Evolutionary conservation across 1,140 invertebrate genomes (phyloP).

Genomic region (Nasonia giraulti): DNA sequence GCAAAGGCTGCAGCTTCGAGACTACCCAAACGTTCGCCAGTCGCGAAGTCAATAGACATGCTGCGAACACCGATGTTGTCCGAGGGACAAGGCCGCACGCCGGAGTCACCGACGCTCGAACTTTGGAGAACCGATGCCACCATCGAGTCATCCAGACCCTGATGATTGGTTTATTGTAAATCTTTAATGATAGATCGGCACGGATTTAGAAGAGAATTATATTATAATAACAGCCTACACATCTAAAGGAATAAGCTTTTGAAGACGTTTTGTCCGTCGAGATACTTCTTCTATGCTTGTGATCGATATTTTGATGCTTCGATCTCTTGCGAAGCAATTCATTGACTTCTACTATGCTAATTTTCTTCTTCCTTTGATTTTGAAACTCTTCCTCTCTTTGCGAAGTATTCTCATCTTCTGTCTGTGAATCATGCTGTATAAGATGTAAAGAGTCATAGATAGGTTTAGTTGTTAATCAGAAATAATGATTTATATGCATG

Average conservation of each 20-base stretch:
- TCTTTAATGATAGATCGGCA: no score
- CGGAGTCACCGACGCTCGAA: not conserved
- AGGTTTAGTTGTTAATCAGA: not conserved
- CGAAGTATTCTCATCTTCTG: not conserved
- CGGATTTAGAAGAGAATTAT: not conserved
- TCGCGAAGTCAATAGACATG: slow-evolving; percentile 51
- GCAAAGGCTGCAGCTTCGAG: slow-evolving; percentile 52
- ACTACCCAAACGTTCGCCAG: slow-evolving; percentile 42
- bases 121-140: not conserved
- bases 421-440: not conserved
- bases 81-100: slow-evolving; percentile 28
- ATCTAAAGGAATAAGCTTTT: not conserved
- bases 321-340: not conserved
- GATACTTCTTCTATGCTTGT: not conserved
- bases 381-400: not conserved
- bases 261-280: not conserved
- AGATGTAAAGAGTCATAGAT: not conserved
- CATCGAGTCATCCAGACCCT: not conserved
- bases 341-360: slow-evolving; percentile 17
- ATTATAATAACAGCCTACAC: not conserved
- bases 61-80: slow-evolving; percentile 55
- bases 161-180: no score
- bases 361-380: slow-evolving; percentile 12
- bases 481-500: not conserved
- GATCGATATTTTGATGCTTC: not conserved